Evolutionary conservation across 2,888 invertebrate species (phyloP), one percentile per base, ranked within the genome.

Genomic region (Drosophila formosana): DNA sequence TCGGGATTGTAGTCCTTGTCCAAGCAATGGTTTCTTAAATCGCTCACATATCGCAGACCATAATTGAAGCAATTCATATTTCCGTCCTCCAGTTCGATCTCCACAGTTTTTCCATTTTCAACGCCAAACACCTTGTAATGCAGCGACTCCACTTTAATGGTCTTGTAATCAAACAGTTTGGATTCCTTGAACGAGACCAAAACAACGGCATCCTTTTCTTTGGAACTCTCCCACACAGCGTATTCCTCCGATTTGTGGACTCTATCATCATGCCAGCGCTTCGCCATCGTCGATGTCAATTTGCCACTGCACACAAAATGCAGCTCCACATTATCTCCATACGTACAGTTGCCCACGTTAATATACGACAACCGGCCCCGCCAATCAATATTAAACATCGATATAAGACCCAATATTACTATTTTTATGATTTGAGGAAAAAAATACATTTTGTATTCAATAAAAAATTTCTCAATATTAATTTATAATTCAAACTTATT

Each of bases 191-290:
- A 7, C 4, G 53, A 53, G n/a, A 18, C 53, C 3, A 53, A 23
- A 2, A 43, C 30, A 3, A 28, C 11, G 18, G 28, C 23, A 43
- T 53, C 28, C 4, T 6, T 3, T 28, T 18, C 28, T 3, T 53
- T 41, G 8, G 30, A 28, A 11, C 41, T 41, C n/a, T 18, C 18
- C 53, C 53, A 53, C 4, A 53, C n/a, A 43, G 30, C 43, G 41
- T 30, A 53, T 28, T n/a, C 11, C 18, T n/a, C 11, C 4, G 26
- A 13, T 1, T 3, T 0, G 1, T 8, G 0, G 4, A 8, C 23
- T 4, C 30, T 30, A 0, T 0, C 0, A 18, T 53, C 53, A 1
- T 2, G 0, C 53, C 53, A 53, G 4, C 53, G 53, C 0, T 0
- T 0, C 0, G 0, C 0, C 23, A 53, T 8, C 3, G 18, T 8